These are phyloP conservation scores for Lasioglossum morio DNA, from an alignment of 2,888 invertebrate species.

Conservation along the genomic window DNA sequence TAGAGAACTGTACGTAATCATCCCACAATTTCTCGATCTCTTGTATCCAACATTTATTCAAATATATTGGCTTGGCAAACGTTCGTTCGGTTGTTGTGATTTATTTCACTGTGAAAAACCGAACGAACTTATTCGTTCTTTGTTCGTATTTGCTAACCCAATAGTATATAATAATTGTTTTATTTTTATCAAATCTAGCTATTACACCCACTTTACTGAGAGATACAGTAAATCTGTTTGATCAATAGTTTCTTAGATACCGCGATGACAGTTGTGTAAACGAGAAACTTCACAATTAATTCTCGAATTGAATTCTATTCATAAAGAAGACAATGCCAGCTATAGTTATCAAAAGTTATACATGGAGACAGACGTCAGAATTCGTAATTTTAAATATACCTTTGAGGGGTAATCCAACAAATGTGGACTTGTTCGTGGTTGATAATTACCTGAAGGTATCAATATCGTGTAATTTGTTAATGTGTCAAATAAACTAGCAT, in stretches of 20 bases:
- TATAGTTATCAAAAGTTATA: slow-evolving; percentile 90
- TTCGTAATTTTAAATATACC: slow-evolving; percentile 89
- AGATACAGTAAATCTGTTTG: slow-evolving; percentile 63
- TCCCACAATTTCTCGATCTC: no score
- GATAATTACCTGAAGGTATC: slow-evolving; percentile 89
- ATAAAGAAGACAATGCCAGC: slow-evolving; percentile 86
- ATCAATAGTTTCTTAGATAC: slow-evolving; percentile 67
- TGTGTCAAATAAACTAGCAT: neutral
- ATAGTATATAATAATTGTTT: no score
- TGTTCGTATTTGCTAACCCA: no score
- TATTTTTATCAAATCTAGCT: no score
- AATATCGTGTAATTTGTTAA: neutral
- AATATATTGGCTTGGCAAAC: no score
- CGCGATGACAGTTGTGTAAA: neutral
- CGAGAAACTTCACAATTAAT: neutral
- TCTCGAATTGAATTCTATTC: neutral
- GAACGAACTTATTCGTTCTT: no score
- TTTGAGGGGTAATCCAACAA: slow-evolving; percentile 87
- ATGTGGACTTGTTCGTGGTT: slow-evolving; percentile 89
- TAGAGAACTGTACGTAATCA: no score
- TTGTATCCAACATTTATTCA: no score
- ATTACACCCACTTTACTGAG: neutral
- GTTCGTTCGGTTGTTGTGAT: no score
- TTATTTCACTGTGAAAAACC: no score
- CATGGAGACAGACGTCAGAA: slow-evolving; percentile 90